Evolutionary conservation across 2,888 invertebrate genomes (phyloP).

Genomic region (Tachystola acroxantha): DNA sequence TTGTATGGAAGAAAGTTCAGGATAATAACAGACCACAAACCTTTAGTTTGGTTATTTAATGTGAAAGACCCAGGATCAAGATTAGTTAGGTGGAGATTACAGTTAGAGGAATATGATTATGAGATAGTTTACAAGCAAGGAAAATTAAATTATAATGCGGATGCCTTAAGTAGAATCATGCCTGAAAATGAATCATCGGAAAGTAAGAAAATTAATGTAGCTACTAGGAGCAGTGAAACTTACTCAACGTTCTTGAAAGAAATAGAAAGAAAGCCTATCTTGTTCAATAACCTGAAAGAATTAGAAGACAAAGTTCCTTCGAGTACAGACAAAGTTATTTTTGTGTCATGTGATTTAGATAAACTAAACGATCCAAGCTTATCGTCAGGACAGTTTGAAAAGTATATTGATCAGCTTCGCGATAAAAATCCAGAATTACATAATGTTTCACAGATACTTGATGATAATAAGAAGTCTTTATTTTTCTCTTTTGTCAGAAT

Average conservation of each 20-base stretch:
- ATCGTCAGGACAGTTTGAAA: too few species aligned
- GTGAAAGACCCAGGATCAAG: constrained; percentile 1
- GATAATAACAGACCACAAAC: constrained; percentile 2
- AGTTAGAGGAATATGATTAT: constrained; percentile 4
- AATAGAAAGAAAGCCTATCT: constrained; percentile 8
- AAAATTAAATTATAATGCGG: not conserved
- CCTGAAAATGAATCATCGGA: not conserved
- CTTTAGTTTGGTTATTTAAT: constrained; percentile 1
- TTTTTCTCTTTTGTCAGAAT: constrained; percentile 7
- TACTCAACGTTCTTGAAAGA: constrained; percentile 2
- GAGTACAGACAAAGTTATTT: constrained; percentile 7
- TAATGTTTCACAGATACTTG: constrained; percentile 1
- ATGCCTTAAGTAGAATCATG: not conserved
- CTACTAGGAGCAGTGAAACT: constrained; percentile 4
- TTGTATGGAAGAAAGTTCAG: constrained; percentile 5
- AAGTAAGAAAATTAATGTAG: not conserved
- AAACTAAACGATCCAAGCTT: not conserved
- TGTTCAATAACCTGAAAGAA: constrained; percentile 9
- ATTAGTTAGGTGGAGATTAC: constrained; percentile 1
- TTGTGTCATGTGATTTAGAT: constrained; percentile 9
- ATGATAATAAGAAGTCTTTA: not conserved
- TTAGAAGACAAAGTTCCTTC: constrained; percentile 2
- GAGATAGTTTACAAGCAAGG: constrained; percentile 2
- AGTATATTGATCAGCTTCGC: constrained; percentile 4
- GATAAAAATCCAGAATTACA: constrained; percentile 2